These are phyloP conservation scores for Isoperla grammatica DNA, from an alignment of 2,888 invertebrate genomes.

Conservation along the genomic window DNA sequence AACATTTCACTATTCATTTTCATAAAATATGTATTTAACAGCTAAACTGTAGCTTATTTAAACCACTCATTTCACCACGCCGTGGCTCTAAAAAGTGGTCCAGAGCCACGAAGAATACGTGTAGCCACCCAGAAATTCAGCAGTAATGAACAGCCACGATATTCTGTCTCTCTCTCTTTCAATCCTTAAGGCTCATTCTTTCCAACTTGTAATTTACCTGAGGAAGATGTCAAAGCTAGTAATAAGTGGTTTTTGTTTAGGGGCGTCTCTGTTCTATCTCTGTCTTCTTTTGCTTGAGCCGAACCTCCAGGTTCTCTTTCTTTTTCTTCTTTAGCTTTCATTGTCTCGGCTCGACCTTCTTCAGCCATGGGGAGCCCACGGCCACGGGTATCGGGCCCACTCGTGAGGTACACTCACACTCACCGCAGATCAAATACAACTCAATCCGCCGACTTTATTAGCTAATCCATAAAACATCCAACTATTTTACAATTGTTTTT, in stretches of 20 bases:
- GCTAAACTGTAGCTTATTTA: neutral
- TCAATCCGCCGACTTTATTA: neutral
- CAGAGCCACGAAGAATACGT: neutral
- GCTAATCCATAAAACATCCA: too few species aligned
- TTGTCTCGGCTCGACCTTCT: conserved; percentile 13
- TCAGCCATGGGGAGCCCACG: conserved; percentile 1
- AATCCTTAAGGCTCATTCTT: conserved; percentile 8
- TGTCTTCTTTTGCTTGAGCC: conserved; percentile 7
- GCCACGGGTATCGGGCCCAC: neutral
- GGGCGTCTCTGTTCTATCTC: conserved; percentile 19
- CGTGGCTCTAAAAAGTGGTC: neutral
- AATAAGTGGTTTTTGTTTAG: conserved; percentile 29
- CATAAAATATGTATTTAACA: neutral
- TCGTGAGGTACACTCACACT: conserved; percentile 19
- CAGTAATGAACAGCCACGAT: neutral
- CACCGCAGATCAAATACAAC: conserved; percentile 3
- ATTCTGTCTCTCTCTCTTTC: neutral
- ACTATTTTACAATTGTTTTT: too few species aligned
- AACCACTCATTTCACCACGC: neutral
- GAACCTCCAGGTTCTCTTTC: conserved; percentile 6
- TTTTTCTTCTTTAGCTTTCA: conserved; percentile 16
- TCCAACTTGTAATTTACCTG: conserved; percentile 28
- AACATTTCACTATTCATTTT: neutral
- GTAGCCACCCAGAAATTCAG: neutral
- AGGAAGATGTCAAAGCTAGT: conserved; percentile 29